Evolutionary conservation across 2,797 vertebrate genomes (phyloP), one percentile per base, ranked within the genome.

Genomic region (Podarcis lilfordi): DNA sequence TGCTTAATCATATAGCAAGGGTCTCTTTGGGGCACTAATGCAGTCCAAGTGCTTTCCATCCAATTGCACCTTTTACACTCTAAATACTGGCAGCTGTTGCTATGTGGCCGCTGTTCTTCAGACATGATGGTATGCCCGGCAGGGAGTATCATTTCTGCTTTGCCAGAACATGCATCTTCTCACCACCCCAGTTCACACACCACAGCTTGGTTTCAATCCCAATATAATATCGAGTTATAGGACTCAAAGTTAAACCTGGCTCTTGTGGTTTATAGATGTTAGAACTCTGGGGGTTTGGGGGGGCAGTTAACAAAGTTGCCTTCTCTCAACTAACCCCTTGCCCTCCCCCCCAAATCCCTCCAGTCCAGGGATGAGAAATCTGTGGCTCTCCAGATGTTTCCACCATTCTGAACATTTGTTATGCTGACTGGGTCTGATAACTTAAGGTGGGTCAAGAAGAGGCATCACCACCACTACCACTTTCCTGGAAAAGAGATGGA

Each of bases 1-100:
- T 89, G 92, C 93, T 95, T 92, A 93, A 94, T 93, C 88, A 19
- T 3, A 90, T 87, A 11, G 1, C 83, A 90, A 82, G 68, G 76
- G 5, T 91, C 93, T 92, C 93, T 85, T 64, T 2, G n/a, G 89
- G 86, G 85, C 88, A 90, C 85, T 87, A 86, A 95, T 91, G 66
- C 87, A 91, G 94, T 91, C 92, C 93, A 94, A 91, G 91, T 3
- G 11, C 83, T 92, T 92, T 89, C 83, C 59, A 74, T 55, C 87
- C 95, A 89, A 86, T 87, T 43, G 5, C 43, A 88, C 85, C 71
- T 17, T 80, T 72, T 23, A 77, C 87, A 80, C 74, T 66, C 81
- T 86, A 89, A 93, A 88, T 43, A 1, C 69, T 92, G 85, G 92
- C 86, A 92, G 92, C 0, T 55, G 90, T 90, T 89, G 86, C 72